Conservation (phyloP, 2,888 invertebrate species). For the Leucoma salicis region DNA sequence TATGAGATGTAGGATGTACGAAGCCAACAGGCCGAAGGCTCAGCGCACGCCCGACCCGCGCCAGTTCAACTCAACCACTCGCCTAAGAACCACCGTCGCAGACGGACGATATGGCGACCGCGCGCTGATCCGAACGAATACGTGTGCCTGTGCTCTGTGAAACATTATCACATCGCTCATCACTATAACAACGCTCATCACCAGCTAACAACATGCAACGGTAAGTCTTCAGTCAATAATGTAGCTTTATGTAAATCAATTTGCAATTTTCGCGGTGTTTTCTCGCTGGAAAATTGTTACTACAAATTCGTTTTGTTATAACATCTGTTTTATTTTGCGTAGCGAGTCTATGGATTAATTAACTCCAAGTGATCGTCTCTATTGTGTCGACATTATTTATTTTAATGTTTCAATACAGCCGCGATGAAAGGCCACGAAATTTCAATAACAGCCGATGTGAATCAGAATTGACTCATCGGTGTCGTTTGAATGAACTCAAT, state of each 20-base stretch:
- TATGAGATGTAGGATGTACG: neutral
- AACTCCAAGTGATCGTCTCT: constrained; percentile 26
- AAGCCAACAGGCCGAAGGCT: constrained; percentile 14
- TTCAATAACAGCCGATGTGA: constrained; percentile 39
- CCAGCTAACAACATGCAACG: constrained; percentile 39
- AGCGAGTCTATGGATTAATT: constrained; percentile 21
- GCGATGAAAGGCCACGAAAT: constrained; percentile 40
- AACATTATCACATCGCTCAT: constrained; percentile 36
- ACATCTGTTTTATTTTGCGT: constrained; percentile 19
- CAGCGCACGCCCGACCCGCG: constrained; percentile 25
- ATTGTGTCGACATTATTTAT: constrained; percentile 30
- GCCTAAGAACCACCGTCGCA: constrained; percentile 61
- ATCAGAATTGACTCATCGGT: constrained; percentile 44
- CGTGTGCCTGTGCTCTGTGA: constrained; percentile 55
- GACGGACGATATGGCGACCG: constrained; percentile 61
- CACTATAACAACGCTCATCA: constrained; percentile 28
- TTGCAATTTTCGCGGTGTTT: constrained; percentile 41
- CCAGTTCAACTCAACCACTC: constrained; percentile 33
- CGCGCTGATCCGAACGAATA: constrained; percentile 41
- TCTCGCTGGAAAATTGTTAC: constrained; percentile 47
- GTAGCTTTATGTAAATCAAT: constrained; percentile 8
- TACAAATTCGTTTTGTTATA: constrained; percentile 28
- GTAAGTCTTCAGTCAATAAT: constrained; percentile 42
- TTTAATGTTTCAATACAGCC: constrained; percentile 30
- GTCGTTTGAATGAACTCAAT: constrained; percentile 12